phyloP scores from a whole-genome alignment of 2,888 invertebrate genomes.

The Oscheius sp. region DNA sequence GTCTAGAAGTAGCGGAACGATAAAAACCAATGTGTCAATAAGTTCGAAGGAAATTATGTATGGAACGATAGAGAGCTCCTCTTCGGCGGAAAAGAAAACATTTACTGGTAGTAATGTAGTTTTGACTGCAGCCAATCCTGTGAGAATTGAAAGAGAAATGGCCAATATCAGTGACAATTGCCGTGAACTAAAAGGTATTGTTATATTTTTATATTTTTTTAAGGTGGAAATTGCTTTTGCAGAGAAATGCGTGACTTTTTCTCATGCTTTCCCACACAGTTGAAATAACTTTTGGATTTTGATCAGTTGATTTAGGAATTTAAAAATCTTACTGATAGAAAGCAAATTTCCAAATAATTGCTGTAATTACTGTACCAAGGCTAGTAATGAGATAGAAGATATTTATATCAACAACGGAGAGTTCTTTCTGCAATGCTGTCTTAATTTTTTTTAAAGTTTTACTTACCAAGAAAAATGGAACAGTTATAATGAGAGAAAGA shows the following conservation, averaged over 20 bases:
- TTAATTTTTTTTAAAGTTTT: neutral
- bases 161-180: neutral
- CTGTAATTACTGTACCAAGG: neutral
- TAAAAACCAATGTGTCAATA: neutral
- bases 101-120: neutral
- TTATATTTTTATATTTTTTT: too few relatives aligned
- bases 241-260: too few relatives aligned
- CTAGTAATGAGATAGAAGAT: neutral
- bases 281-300: too few relatives aligned
- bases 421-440: neutral
- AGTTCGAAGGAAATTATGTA: neutral
- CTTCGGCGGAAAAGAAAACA: neutral
- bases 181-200: too few relatives aligned
- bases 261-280: too few relatives aligned
- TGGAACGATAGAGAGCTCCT: neutral
- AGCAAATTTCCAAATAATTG: conserved; percentile 8
- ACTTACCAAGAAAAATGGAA: neutral
- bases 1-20: neutral
- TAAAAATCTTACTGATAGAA: conserved; percentile 10
- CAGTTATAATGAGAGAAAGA: neutral
- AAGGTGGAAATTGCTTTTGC: too few relatives aligned
- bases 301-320: too few relatives aligned
- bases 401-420: neutral
- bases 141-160: neutral
- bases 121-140: too few relatives aligned